Percentiles rank a stretch among this genome's conserved stretches.
These are phyloP conservation scores for Loris lydekkerianus DNA, from an alignment of 2,797 vertebrate genomes.

Conservation along the genomic window DNA sequence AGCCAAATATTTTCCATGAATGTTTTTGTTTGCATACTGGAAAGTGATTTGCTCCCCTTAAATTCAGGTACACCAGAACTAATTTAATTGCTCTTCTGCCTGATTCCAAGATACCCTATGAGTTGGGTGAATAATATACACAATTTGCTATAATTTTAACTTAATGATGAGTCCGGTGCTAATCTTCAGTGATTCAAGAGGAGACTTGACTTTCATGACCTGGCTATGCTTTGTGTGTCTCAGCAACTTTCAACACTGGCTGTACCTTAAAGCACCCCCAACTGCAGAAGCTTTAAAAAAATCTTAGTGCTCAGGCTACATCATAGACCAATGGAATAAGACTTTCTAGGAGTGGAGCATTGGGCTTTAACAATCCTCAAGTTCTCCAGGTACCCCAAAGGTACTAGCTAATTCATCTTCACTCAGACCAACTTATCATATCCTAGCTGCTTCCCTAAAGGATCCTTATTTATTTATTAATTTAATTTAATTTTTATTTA, in stretches of 20 bases:
- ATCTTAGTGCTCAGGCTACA: background rate
- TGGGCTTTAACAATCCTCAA: background rate
- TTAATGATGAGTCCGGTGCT: background rate
- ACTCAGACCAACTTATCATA: background rate
- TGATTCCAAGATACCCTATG: background rate
- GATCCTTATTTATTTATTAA: background rate
- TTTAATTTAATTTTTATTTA: no score
- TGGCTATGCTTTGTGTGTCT: background rate
- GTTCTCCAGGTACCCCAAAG: background rate
- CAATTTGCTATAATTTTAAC: background rate
- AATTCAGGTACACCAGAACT: background rate
- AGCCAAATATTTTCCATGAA: background rate
- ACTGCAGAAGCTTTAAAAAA: background rate
- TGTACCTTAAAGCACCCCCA: background rate
- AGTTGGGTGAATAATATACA: background rate
- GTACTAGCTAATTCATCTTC: background rate
- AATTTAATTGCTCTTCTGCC: background rate
- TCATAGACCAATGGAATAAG: background rate
- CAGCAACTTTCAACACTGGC: background rate
- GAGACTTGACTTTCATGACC: background rate
- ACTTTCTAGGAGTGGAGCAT: background rate
- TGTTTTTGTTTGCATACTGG: background rate
- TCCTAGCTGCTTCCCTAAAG: background rate
- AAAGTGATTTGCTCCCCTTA: slow-evolving; percentile 38
- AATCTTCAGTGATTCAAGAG: background rate